These are phyloP conservation scores for Hippopotamyrus pictus DNA, from an alignment of 2,797 vertebrate genomes.

Conservation along the genomic window DNA sequence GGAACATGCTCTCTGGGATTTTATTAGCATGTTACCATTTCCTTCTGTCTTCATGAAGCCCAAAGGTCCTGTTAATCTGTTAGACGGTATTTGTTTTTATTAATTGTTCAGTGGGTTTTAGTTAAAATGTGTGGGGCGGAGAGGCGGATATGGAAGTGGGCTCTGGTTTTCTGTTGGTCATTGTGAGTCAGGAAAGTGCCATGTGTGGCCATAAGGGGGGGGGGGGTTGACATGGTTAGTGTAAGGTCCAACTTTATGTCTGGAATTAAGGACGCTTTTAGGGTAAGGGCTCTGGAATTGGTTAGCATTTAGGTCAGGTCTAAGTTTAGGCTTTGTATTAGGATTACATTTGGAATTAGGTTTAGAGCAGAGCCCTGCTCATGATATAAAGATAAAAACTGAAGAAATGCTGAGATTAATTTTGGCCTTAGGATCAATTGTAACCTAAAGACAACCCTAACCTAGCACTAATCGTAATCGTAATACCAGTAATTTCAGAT, in stretches of 20 bases:
- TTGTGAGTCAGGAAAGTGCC: neutral
- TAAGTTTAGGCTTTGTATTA: neutral
- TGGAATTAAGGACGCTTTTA: neutral
- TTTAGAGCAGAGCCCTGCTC: neutral
- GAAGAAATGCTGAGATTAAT: neutral
- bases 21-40: neutral
- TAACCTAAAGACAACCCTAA: neutral
- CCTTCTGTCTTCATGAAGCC: neutral
- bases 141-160: conserved; percentile 36
- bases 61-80: neutral
- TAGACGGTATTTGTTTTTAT: neutral
- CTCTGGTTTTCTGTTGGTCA: conserved; percentile 41
- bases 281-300: neutral
- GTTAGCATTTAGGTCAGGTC: neutral
- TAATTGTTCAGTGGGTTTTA: conserved; percentile 22
- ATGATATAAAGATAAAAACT: neutral
- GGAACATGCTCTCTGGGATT: neutral
- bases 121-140: neutral
- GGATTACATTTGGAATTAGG: neutral
- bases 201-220: neutral
- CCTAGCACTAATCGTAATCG: neutral
- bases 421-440: neutral
- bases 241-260: neutral
- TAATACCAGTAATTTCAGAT: conserved; percentile 23
- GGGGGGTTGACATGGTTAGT: neutral